Evolutionary conservation across 2,797 vertebrate species (phyloP), one percentile per base, ranked within the genome.

Genomic region (Pygocentrus nattereri): DNA sequence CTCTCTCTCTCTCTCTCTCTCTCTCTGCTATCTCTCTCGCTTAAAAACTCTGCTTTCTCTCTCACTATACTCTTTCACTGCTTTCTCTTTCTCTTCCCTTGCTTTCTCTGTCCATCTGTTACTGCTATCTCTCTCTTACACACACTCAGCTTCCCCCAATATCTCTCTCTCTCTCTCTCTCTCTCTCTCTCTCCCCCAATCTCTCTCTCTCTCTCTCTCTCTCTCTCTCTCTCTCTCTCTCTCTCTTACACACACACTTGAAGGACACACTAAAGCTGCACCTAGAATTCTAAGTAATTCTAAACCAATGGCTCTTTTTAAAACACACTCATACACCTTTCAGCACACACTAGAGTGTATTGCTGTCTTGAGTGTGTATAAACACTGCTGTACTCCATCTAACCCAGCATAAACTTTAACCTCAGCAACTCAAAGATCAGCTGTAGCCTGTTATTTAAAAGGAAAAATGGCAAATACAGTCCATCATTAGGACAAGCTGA

Each of bases 221-320:
- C n/a, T 19, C 31, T 27, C 41, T 30, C 71, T n/a, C n/a, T n/a
- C n/a, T n/a, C n/a, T n/a, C n/a, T n/a, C n/a, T n/a, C n/a, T n/a
- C n/a, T n/a, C n/a, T n/a, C n/a, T n/a, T n/a, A 44, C 54, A 47
- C 65, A 61, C 16, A 81, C 59, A 30, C 34, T 81, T 78, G 80
- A 90, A 91, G 86, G 85, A 70, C 82, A 86, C 19, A 65, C 50
- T 62, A 34, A 79, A 82, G 41, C 88, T 56, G 70, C 38, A 65
- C 61, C 62, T 49, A 41, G 38, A 88, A 87, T 89, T 73, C 27
- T n/a, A 74, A 86, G 58, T 82, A 47, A n/a, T n/a, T n/a, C n/a
- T n/a, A n/a, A n/a, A 47, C 30, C 31, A 18, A 54, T 18, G 54
- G 74, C 75, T 86, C 50, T 74, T 76, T 41, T 25, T 62, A 83